Conservation (phyloP, 2,113 vertebrate species). For the Pontoporia blainvillei region DNA sequence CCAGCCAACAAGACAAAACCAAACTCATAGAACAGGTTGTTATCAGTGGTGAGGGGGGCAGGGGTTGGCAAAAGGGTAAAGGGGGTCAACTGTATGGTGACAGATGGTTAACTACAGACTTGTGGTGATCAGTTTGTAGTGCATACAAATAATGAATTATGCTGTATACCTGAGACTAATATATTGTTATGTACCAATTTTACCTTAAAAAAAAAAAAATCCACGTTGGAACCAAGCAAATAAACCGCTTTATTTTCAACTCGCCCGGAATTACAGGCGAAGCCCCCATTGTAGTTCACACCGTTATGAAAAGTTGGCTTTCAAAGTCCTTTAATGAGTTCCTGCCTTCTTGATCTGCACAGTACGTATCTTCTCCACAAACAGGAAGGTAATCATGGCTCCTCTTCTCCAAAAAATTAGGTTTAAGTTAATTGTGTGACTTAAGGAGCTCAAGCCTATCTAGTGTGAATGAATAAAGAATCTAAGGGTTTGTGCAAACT, state of each 20-base stretch:
- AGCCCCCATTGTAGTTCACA: not conserved
- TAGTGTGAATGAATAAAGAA: not conserved
- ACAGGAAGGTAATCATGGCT: not conserved
- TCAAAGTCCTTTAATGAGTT: not conserved
- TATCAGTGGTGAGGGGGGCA: not conserved
- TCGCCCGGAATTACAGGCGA: not conserved
- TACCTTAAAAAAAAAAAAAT: not conserved
- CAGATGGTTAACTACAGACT: no score
- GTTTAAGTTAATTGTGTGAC: not conserved
- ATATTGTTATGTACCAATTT: not conserved
- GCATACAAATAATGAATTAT: not conserved
- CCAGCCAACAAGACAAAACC: not conserved
- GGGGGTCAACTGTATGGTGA: not conserved
- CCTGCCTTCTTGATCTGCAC: not conserved
- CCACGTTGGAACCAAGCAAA: conserved; percentile 7
- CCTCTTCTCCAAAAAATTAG: not conserved
- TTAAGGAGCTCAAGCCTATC: not conserved
- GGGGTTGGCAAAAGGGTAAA: not conserved
- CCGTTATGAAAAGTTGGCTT: not conserved
- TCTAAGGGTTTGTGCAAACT: not conserved
- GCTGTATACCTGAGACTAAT: not conserved
- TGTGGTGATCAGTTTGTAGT: not conserved
- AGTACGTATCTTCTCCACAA: not conserved
- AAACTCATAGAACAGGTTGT: not conserved
- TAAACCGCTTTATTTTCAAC: not conserved